Percentiles rank a stretch among this genome's conserved stretches.
These are phyloP conservation scores for Pholis gunnellus DNA, from an alignment of 2,113 vertebrate species.

Conservation along the genomic window DNA sequence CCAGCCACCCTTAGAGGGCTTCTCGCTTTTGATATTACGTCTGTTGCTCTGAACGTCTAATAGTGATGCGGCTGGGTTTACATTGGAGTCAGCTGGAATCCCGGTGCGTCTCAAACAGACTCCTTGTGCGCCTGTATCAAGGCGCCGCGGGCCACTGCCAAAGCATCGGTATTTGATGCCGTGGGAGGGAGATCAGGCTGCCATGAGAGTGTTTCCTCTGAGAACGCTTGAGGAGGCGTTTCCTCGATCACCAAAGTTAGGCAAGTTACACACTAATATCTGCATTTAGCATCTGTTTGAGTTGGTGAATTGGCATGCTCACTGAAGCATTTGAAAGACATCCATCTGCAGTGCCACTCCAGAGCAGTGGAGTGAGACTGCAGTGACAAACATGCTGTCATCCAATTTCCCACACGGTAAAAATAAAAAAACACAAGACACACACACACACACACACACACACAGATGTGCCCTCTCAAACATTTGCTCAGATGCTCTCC, in stretches of 20 bases:
- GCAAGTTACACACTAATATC: conserved; percentile 55
- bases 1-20: too few species aligned
- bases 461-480: conserved; percentile 54
- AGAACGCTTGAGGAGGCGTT: not conserved
- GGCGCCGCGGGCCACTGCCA: not conserved
- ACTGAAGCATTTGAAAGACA: conserved; percentile 69
- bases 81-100: too few species aligned
- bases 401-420: conserved; percentile 57
- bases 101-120: not conserved
- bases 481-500: conserved; percentile 24
- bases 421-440: conserved; percentile 43
- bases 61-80: not conserved
- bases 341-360: conserved; percentile 76
- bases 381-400: conserved; percentile 75
- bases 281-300: conserved; percentile 77
- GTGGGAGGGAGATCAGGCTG: not conserved
- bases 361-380: conserved; percentile 67
- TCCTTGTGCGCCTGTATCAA: not conserved
- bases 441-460: conserved; percentile 27
- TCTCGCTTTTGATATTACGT: not conserved
- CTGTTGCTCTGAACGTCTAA: not conserved
- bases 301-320: conserved; percentile 64
- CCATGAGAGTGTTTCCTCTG: not conserved
- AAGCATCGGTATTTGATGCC: not conserved
- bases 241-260: conserved; percentile 43